These are phyloP conservation scores for Phragmatobia fuliginosa DNA, from an alignment of 2,888 invertebrate species.

Conservation along the genomic window DNA sequence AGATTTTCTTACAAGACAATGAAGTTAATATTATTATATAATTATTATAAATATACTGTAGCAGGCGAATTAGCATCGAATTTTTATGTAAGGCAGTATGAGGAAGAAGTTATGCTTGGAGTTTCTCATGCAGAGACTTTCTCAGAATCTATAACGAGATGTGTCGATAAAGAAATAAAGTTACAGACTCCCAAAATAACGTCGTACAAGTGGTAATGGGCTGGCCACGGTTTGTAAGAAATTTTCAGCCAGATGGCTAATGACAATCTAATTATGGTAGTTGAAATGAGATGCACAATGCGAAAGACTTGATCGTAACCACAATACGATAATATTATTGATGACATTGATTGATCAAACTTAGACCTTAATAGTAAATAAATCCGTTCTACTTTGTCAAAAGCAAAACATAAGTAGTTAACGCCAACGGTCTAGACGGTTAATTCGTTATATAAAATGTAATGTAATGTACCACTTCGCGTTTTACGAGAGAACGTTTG, in stretches of 20 bases:
- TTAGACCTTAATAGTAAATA: neutral
- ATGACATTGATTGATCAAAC: neutral
- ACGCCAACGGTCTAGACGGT: neutral
- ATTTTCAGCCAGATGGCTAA: neutral
- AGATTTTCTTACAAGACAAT: too few species aligned
- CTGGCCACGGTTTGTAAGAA: neutral
- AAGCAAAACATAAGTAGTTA: neutral
- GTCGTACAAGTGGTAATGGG: neutral
- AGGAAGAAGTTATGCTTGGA: neutral
- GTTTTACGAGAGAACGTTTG: constrained; percentile 1
- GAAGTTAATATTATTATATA: too few species aligned
- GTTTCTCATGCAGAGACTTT: neutral
- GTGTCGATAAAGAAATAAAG: neutral
- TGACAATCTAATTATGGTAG: neutral
- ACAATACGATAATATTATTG: neutral
- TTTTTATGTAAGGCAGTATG: neutral
- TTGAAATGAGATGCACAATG: neutral
- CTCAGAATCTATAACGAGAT: neutral
- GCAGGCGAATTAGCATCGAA: neutral
- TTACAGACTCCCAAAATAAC: neutral
- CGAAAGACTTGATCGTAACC: neutral
- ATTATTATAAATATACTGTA: neutral
- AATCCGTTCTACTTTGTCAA: neutral
- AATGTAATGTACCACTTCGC: neutral
- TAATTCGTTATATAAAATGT: neutral